phyloP scores from a whole-genome alignment of 2,113 vertebrate genomes.

The Pterophyllum scalare region DNA sequence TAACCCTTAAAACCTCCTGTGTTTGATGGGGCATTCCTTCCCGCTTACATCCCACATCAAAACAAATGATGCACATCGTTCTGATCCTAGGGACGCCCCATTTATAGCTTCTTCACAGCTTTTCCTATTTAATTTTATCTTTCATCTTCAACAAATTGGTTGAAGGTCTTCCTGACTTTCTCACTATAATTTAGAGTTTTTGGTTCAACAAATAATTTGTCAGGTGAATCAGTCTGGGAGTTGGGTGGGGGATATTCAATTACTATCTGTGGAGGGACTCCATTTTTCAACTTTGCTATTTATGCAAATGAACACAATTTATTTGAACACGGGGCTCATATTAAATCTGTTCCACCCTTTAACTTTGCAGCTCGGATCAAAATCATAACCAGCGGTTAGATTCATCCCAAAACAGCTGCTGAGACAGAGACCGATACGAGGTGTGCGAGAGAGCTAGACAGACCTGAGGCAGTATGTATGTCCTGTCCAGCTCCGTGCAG shows the following conservation, averaged over 20 bases:
- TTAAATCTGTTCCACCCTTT: constrained; percentile 35
- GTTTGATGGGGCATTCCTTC: background rate
- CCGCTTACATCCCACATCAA: background rate
- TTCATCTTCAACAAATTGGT: background rate
- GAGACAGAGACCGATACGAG: constrained; percentile 25
- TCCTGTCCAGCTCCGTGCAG: constrained; percentile 59
- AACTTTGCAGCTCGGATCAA: constrained; percentile 5
- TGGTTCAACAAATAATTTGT: constrained; percentile 15
- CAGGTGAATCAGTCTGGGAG: constrained; percentile 5
- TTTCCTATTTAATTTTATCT: background rate
- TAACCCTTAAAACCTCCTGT: background rate
- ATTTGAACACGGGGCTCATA: constrained; percentile 42
- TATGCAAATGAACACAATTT: constrained; percentile 38
- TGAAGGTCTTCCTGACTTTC: background rate
- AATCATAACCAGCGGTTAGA: constrained; percentile 23
- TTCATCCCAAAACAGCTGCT: constrained; percentile 29
- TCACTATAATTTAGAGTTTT: constrained; percentile 10
- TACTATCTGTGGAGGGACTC: constrained; percentile 9
- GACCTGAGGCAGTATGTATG: constrained; percentile 69
- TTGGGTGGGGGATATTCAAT: constrained; percentile 11
- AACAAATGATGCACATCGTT: background rate
- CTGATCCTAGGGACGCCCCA: background rate
- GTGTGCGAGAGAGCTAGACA: constrained; percentile 47
- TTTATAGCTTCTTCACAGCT: background rate
- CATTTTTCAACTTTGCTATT: constrained; percentile 33